phyloP scores from a whole-genome alignment of 2,888 invertebrate genomes.

The Drosophila emarginata region DNA sequence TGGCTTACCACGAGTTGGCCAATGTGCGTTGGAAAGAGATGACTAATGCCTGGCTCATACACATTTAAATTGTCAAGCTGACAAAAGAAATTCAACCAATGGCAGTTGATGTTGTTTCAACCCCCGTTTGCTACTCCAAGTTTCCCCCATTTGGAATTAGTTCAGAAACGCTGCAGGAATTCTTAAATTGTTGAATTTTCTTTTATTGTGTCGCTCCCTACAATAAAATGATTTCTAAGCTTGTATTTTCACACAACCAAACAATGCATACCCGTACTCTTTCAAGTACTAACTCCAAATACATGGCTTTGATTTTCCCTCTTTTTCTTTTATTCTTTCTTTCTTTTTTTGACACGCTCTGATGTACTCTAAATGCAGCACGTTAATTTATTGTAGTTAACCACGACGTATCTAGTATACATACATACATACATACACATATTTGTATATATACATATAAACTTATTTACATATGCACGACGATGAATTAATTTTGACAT shows the following conservation, averaged over 20 bases:
- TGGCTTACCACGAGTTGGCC: constrained; percentile 12
- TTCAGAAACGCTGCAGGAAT: constrained; percentile 56
- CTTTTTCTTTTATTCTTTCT: background rate
- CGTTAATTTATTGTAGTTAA: constrained; percentile 13
- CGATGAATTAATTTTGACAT: background rate
- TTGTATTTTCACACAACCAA: constrained; percentile 73
- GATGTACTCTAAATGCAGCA: constrained; percentile 1
- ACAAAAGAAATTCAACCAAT: constrained; percentile 48
- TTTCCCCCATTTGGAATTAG: constrained; percentile 50
- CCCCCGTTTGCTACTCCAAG: constrained; percentile 43
- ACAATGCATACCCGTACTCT: constrained; percentile 54
- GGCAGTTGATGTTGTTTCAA: constrained; percentile 36
- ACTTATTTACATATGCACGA: background rate
- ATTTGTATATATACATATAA: background rate
- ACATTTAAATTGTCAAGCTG: constrained; percentile 16
- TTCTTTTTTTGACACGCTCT: background rate
- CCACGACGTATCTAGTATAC: background rate
- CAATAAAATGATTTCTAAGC: constrained; percentile 68
- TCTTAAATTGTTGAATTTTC: constrained; percentile 63
- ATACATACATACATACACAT: background rate
- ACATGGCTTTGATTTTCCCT: constrained; percentile 18
- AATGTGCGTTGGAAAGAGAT: constrained; percentile 8
- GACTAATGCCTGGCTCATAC: constrained; percentile 6
- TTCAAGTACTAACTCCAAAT: constrained; percentile 55
- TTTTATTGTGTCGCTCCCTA: constrained; percentile 56